These are phyloP conservation scores for Trachymyrmex septentrionalis DNA, from an alignment of 1,140 invertebrate genomes.

Conservation along the genomic window DNA sequence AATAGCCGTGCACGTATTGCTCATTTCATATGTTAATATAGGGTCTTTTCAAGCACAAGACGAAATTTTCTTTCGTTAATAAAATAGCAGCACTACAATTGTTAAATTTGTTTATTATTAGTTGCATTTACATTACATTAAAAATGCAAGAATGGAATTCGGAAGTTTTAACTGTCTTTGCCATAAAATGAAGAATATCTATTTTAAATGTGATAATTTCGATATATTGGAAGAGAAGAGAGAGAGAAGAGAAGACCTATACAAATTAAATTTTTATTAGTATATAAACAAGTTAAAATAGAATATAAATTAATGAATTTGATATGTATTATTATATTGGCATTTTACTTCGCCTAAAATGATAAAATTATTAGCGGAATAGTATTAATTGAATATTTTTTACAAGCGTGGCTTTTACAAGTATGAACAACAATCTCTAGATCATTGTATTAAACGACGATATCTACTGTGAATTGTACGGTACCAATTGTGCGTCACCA, in stretches of 20 bases:
- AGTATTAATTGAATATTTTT: not conserved
- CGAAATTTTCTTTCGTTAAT: slow-evolving; percentile 12
- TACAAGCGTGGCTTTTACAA: not conserved
- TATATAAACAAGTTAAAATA: not conserved
- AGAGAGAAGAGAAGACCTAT: too few relatives aligned
- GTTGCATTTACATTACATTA: not conserved
- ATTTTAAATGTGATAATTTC: not conserved
- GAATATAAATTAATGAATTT: not conserved
- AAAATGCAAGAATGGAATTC: too few relatives aligned
- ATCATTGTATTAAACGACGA: not conserved
- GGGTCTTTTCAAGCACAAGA: slow-evolving; percentile 24
- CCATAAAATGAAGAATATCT: not conserved
- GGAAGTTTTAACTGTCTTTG: not conserved
- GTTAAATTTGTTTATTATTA: slow-evolving; percentile 19
- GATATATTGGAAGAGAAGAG: not conserved
- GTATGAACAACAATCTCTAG: not conserved
- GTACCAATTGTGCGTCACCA: slow-evolving; percentile 30
- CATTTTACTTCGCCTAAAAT: not conserved
- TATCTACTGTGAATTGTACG: not conserved
- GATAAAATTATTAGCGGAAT: not conserved
- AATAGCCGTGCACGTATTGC: slow-evolving; percentile 22
- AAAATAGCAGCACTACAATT: not conserved
- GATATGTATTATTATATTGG: not conserved
- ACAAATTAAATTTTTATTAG: not conserved
- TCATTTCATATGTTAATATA: slow-evolving; percentile 56